Evolutionary conservation across 2,113 vertebrate genomes (phyloP).

Genomic region (Chauna torquata): DNA sequence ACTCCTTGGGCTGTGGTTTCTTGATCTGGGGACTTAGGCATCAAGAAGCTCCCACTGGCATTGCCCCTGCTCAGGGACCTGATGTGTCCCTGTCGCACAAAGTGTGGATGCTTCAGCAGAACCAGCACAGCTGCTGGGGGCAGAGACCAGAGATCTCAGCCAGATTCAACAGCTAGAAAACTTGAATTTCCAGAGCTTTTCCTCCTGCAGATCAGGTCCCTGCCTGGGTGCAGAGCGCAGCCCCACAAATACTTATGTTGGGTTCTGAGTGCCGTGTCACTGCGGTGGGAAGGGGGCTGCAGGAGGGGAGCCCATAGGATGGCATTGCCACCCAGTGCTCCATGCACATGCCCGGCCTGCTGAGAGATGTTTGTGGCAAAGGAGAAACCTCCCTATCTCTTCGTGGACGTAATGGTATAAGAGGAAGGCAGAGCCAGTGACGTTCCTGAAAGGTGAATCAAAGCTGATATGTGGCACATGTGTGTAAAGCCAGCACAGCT

Average conservation of each 20-base stretch:
- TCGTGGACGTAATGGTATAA: background rate
- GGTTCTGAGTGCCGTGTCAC: background rate
- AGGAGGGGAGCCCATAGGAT: background rate
- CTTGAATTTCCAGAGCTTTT: background rate
- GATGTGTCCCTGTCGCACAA: background rate
- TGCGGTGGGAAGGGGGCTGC: background rate
- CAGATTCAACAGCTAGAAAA: background rate
- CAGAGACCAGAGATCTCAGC: background rate
- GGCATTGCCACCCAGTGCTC: background rate
- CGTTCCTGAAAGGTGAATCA: background rate
- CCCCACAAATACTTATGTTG: accelerated
- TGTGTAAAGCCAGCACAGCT: background rate
- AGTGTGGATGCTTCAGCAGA: background rate
- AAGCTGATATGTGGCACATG: background rate
- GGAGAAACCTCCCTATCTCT: background rate
- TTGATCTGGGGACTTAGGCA: background rate
- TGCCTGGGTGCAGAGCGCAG: background rate
- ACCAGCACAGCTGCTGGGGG: background rate
- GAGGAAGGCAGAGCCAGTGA: background rate
- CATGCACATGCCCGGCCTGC: background rate
- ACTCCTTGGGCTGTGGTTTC: background rate
- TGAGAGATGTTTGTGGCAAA: background rate
- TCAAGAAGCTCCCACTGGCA: background rate
- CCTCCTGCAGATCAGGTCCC: background rate
- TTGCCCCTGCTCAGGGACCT: accelerated